Conservation (phyloP, 2,113 vertebrate species). For the Cottus gobio region DNA sequence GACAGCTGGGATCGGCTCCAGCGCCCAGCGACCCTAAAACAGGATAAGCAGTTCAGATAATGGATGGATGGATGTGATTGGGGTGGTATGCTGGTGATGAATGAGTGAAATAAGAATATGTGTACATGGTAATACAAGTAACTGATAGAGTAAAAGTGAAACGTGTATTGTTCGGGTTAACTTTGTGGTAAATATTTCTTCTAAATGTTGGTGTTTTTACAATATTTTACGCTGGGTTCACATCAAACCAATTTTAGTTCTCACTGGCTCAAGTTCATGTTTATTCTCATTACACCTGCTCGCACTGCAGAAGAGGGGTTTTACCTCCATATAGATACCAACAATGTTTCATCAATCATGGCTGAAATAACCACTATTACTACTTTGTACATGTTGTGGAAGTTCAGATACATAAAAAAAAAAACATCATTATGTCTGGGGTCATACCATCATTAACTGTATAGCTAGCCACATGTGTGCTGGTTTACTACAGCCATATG, state of each 20-base stretch:
- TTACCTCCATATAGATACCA: neutral
- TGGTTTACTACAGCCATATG: no score
- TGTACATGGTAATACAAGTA: no score
- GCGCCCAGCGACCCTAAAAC: no score
- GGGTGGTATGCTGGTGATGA: neutral
- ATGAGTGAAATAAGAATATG: neutral
- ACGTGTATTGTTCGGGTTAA: neutral
- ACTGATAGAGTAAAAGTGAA: neutral
- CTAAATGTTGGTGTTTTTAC: neutral
- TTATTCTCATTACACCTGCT: neutral
- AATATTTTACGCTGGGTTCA: neutral
- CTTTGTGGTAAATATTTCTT: neutral
- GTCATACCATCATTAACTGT: no score
- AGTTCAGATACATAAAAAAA: neutral
- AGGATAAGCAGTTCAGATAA: no score
- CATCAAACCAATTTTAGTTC: neutral
- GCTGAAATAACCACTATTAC: neutral
- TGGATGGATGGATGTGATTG: no score
- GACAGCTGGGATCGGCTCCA: no score
- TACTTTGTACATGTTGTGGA: neutral
- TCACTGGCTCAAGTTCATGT: neutral
- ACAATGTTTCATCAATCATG: neutral
- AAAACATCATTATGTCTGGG: neutral
- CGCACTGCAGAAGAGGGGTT: neutral
- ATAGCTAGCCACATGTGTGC: no score